Evolutionary conservation across 1,140 invertebrate species (phyloP), one percentile per base, ranked within the genome.

Genomic region (Magallana angulata): DNA sequence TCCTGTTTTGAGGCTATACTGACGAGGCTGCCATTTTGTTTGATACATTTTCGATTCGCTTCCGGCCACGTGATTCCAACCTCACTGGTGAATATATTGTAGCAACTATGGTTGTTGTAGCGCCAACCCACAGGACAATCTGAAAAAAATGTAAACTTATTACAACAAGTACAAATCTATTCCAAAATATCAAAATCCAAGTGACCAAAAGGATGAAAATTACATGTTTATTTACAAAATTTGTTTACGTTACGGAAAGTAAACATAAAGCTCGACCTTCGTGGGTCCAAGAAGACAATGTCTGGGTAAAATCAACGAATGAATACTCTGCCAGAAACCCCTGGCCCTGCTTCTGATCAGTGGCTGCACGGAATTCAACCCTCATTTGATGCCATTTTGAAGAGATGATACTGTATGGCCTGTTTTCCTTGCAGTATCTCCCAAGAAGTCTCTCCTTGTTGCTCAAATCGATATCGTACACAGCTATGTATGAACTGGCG

Each of bases 361-460:
- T 76, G 12, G 81, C 64, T n/a, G 89, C 68, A 18, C 84, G 36
- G 64, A 90, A 90, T 30, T 86, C 87, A 14, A 90, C 24, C 16
- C 87, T 82, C 81, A 90, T 76, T 12, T 84, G 82, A 5, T 90
- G 87, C 89, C 89, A 90, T 8, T 87, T 88, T 1, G 89, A 88
- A 12, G 68, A 16, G 24, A 90, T 56, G 14, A 30, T n/a, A 7
- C 80, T 24, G 59, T 84, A 86, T 24, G 68, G 80, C 0, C 85
- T 84, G 18, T 90, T 86, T 7, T 62, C 58, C 9, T 84, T 84
- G 48, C 89, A 90, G 36, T 81, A 86, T 81, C 57, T 88, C 3
- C 60, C 76, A 30, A 87, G 7, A 0, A 58, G 12, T n/a, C 30
- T 82, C 8, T 64, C 48, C 16, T 87, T 62, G 2, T 62, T 82